Evolutionary conservation across 2,888 invertebrate genomes (phyloP), one percentile per base, ranked within the genome.

Genomic region (Dioctria rufipes): DNA sequence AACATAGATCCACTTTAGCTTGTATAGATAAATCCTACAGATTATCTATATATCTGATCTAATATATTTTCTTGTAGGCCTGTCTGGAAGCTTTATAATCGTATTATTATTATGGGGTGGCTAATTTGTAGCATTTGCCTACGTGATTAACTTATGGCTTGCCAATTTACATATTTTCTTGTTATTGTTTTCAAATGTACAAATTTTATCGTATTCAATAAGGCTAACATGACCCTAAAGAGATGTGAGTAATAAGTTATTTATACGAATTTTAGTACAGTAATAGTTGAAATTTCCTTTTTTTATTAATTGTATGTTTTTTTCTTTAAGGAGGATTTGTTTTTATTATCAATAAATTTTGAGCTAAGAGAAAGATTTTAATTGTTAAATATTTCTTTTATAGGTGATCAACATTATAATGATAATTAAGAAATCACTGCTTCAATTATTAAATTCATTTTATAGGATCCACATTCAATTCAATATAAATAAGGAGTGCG

Each of bases 1-100:
- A 84, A 85, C 54, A 82, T 88, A 71, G 88, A 88, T 80, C 86
- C 87, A 79, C 85, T 88, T 82, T 88, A 87, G 77, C 46, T 39
- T 49, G 37, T 8, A 13, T 43, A 58, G 13, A 25, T 25, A 25
- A 25, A 25, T 25, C 25, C 25, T 25, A 25, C 25, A 25, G 25
- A 25, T 25, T 25, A 25, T 25, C 25, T 25, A 25, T 25, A 25
- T 25, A 25, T 25, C 25, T 25, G 2, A 25, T 25, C 2, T 25
- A 25, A 25, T 25, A 25, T 25, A 25, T 25, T 25, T 25, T 25
- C 25, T 49, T 69, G 13, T 63, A 63, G 11, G 73, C 60, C 40
- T 75, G 58, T 13, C 60, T 60, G 25, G 58, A 75, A 42, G 42
- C 60, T 60, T 73, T 73, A 39, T 51, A 54, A 8, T 75, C 13